Conservation (phyloP, 2,888 invertebrate genomes). For the Chrysolina haemoptera region DNA sequence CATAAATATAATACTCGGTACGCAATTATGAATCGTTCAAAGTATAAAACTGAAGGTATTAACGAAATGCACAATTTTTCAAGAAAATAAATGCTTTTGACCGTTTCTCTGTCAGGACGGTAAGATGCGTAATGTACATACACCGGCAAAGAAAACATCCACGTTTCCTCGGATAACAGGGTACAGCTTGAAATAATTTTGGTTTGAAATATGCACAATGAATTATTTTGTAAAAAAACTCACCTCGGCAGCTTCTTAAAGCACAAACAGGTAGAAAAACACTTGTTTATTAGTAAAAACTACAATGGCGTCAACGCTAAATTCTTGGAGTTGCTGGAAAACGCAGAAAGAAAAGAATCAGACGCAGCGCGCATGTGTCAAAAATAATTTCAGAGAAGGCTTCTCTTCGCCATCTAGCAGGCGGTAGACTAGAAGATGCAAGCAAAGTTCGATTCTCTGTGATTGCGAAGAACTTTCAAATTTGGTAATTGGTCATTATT, state of each 20-base stretch:
- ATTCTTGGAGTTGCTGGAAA: slow-evolving; percentile 53
- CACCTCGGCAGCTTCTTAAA: slow-evolving; percentile 30
- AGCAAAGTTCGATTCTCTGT: neutral
- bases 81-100: too few species aligned
- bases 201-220: neutral
- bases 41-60: neutral
- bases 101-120: neutral
- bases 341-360: slow-evolving; percentile 6
- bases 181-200: neutral
- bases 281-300: slow-evolving; percentile 44
- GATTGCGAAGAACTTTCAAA: neutral
- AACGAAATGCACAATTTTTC: neutral
- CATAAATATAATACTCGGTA: neutral
- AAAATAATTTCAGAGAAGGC: neutral
- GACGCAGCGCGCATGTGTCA: slow-evolving; percentile 1
- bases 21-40: neutral
- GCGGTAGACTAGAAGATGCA: slow-evolving; percentile 2
- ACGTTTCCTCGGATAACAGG: slow-evolving; percentile 24
- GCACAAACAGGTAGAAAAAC: slow-evolving; percentile 36
- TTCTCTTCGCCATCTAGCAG: slow-evolving; percentile 31
- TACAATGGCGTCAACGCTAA: slow-evolving; percentile 56
- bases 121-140: slow-evolving; percentile 17
- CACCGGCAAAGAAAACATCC: slow-evolving; percentile 22
- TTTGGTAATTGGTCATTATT: neutral
- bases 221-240: slow-evolving; percentile 22